A percentile compares a stretch with the other conserved stretches of the same genome.
Evolutionary conservation across 1,140 invertebrate genomes (phyloP).

Genomic region (Paracyclopina nana): DNA sequence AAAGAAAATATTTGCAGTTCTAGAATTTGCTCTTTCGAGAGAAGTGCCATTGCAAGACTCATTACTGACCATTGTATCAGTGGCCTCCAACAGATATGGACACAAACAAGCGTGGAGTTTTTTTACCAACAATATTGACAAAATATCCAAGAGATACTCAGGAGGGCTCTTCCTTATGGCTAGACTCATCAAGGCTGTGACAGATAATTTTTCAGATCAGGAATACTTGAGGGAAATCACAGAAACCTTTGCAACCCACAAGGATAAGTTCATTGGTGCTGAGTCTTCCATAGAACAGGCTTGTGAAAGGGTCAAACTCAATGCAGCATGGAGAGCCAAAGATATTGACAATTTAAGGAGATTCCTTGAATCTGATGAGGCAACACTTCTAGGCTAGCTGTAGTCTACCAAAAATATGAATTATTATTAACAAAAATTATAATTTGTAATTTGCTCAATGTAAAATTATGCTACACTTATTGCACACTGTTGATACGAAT

Average conservation of each 20-base stretch:
- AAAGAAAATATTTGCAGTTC: conserved; percentile 49
- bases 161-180: conserved; percentile 34
- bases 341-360: neutral
- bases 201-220: conserved; percentile 68
- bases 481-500: too few species aligned
- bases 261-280: neutral
- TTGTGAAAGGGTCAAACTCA: neutral
- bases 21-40: conserved; percentile 71
- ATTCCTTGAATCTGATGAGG: neutral
- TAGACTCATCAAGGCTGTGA: conserved; percentile 60
- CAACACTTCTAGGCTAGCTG: too few species aligned
- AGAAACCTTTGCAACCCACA: conserved; percentile 47
- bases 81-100: conserved; percentile 11
- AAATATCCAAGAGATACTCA: conserved; percentile 46
- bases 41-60: conserved; percentile 25
- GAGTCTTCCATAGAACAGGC: neutral
- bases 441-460: too few species aligned
- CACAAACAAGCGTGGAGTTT: conserved; percentile 2
- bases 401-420: too few species aligned
- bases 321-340: neutral
- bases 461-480: too few species aligned
- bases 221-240: conserved; percentile 56
- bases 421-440: too few species aligned
- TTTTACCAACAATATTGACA: conserved; percentile 6
- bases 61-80: conserved; percentile 17